Evolutionary conservation across 2,797 vertebrate species (phyloP), one percentile per base, ranked within the genome.

Genomic region (Chelidonichthys spinosus): DNA sequence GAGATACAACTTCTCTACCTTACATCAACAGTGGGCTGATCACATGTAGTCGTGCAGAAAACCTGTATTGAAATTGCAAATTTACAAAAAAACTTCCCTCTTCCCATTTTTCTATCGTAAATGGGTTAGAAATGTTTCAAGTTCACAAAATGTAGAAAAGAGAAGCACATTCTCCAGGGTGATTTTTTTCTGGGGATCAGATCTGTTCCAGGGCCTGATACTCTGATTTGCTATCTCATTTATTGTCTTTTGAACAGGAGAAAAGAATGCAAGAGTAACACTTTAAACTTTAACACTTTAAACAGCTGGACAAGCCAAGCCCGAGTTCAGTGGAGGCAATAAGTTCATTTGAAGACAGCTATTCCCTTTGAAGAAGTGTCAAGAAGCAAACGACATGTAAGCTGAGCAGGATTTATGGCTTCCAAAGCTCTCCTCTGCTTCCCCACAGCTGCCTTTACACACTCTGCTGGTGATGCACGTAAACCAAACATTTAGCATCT

Each of bases 321-420:
- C 69, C 69, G 72, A 78, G 81, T 82, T 71, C 25, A 78, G 69
- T 78, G 69, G 79, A 72, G 69, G 72, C 69, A 87, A 64, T 76
- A 46, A 72, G 81, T 84, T 87, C 81, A 81, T 78, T 86, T 84
- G 74, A 81, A 86, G 78, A 83, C 35, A 42, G 63, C 59, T 53
- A 17, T 74, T 46, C 72, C 72, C 81, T 90, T 87, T 92, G 83
- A 92, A 80, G 81, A 79, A 58, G 61, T 84, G 81, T 84, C 76
- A 74, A 69, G 70, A 69, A 63, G 73, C 60, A 69, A 71, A 74
- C 64, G 85, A 84, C 72, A 83, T 61, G 76, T 73, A 72, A 83
- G 72, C 75, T 53, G 49, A 67, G 43, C 43, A 55, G 79, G 73
- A 80, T 85, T 85, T 85, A 83, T 72, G 72, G 82, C 80, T 49